Percentiles rank a stretch among this genome's conserved stretches.
phyloP scores from a whole-genome alignment of 2,888 invertebrate species.

The Drosophila mulleri region DNA sequence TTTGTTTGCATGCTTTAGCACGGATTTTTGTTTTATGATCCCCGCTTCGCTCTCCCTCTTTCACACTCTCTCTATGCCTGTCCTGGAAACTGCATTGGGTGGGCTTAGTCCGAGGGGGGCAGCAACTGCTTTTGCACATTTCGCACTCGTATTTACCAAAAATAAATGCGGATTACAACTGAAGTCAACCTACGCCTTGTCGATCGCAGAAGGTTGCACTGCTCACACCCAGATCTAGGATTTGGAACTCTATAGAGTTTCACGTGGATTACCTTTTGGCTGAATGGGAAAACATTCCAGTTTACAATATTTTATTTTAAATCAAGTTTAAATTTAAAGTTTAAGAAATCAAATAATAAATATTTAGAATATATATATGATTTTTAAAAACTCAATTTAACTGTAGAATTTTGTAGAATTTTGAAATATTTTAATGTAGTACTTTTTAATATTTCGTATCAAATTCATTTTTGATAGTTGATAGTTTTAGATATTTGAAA shows the following conservation, averaged over 20 bases:
- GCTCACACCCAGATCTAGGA: not conserved
- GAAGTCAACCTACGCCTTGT: conserved; percentile 67
- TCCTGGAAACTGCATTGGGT: not conserved
- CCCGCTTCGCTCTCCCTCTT: conserved; percentile 8
- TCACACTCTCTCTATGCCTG: not conserved
- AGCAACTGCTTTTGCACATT: conserved; percentile 46
- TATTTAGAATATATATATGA: no score
- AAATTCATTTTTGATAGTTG: no score
- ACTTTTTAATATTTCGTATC: no score
- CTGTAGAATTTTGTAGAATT: no score
- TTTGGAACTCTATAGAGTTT: not conserved
- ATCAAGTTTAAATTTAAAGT: not conserved
- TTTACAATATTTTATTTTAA: not conserved
- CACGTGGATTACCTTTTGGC: not conserved
- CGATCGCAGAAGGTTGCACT: not conserved
- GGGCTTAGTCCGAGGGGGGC: conserved; percentile 36
- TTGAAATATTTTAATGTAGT: no score
- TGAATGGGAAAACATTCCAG: not conserved
- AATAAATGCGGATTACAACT: conserved; percentile 62
- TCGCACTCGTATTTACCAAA: conserved; percentile 66
- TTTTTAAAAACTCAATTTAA: no score
- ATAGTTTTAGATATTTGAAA: no score
- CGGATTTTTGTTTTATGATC: conserved; percentile 73
- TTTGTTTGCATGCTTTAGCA: conserved; percentile 80
- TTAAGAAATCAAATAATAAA: no score